Evolutionary conservation across 2,888 invertebrate species (phyloP).

Genomic region (Eilema caniola): DNA sequence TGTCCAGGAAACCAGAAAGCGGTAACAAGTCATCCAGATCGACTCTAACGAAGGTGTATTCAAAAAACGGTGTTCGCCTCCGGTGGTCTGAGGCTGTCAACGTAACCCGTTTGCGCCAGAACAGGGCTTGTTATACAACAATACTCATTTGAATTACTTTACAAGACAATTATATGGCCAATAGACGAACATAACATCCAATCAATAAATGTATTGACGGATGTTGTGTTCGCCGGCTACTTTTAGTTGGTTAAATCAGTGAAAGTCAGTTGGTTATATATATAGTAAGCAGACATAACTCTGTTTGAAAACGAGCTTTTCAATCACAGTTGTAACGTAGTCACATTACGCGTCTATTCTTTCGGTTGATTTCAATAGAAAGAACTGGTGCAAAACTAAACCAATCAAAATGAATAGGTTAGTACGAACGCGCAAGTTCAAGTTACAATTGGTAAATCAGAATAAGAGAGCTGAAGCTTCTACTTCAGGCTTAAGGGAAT

Average conservation of each 20-base stretch:
- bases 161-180: slow-evolving; percentile 46
- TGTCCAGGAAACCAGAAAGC: slow-evolving; percentile 56
- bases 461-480: not conserved
- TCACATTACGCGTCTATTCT: too few relatives aligned
- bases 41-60: slow-evolving; percentile 75
- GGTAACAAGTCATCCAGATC: slow-evolving; percentile 70
- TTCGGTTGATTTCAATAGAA: not conserved
- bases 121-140: slow-evolving; percentile 62
- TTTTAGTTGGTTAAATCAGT: slow-evolving; percentile 1
- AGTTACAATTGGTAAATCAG: not conserved
- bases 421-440: not conserved
- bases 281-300: not conserved
- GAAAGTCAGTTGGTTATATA: not conserved
- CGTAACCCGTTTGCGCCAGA: slow-evolving; percentile 47
- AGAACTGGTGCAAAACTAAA: too few relatives aligned
- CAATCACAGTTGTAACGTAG: not conserved
- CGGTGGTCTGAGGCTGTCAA: slow-evolving; percentile 77
- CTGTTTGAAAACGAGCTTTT: not conserved
- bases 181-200: slow-evolving; percentile 27
- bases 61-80: slow-evolving; percentile 76
- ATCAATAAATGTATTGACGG: slow-evolving; percentile 16
- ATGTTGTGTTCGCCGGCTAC: not conserved
- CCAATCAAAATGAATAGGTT: not conserved
- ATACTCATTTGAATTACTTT: slow-evolving; percentile 61
- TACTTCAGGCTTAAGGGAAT: not conserved